Evolutionary conservation across 2,113 vertebrate genomes (phyloP), one percentile per base, ranked within the genome.

Genomic region (Oplegnathus fasciatus): DNA sequence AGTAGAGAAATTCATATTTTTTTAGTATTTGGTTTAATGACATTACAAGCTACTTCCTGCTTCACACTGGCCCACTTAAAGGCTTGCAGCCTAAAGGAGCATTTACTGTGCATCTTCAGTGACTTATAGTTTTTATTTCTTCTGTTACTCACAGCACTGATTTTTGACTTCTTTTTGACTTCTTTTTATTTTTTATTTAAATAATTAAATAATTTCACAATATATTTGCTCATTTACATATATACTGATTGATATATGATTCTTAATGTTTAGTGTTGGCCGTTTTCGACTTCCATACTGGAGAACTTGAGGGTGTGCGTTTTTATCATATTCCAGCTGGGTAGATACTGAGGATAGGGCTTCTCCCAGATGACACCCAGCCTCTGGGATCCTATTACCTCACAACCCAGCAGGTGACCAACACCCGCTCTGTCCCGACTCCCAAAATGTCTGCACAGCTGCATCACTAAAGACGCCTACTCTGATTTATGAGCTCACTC

Each of bases 401-500:
- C 69, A 62, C 14, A 50, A 20, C 28, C 68, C 79, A 68, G 61
- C 55, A 60, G 61, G 86, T 37, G 69, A 66, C 71, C 50, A 44
- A 71, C 30, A 65, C 58, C 62, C 0, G 22, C 71, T 50, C 48
- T 22, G 48, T 9, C 34, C 44, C 6, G 24, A 40, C 34, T 70
- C 73, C 32, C 48, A 79, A 70, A 86, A 80, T 42, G 48, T 68
- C 61, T 14, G 57, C 78, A 72, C 74, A 81, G 68, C 44, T 77
- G 57, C 34, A 62, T 77, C 66, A 40, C 37, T 76, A 69, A 68
- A 58, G 20, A 86, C 78, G 60, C 42, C 15, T 9, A 10, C 80
- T 81, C 65, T 84, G 42, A 87, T 89, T 82, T 77, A 82, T 54
- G 52, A 66, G 52, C 64, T 44, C 30, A 50, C 42, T 66, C 50